Evolutionary conservation across 2,888 invertebrate species (phyloP), one percentile per base, ranked within the genome.

Genomic region (Eupithecia insigniata): DNA sequence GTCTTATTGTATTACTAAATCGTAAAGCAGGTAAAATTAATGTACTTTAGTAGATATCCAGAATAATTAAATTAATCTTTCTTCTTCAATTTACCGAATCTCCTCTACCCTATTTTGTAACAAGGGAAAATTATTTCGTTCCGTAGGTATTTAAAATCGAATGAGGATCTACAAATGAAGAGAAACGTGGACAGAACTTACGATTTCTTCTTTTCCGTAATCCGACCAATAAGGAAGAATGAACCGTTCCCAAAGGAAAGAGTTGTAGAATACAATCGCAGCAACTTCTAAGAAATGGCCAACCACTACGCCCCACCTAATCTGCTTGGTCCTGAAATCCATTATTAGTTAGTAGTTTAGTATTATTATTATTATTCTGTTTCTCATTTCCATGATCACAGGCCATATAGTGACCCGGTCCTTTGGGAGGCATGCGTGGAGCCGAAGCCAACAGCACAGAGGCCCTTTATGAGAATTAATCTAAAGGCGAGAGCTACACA

Each of bases 241-340:
- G 88, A 97, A 97, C 58, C 97, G 95, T 82, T 97, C 97, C 89
- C 97, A 96, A 46, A 98, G 95, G 83, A 98, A 97, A 85, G 97
- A 96, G 76, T 96, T 95, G 87, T 97, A 97, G 83, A 98, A 96
- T 67, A 98, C 95, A 62, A 97, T 95, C n/a, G 96, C 96, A 0
- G 96, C 85, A 0, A 98, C 96, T 92, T 99, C 98, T 28, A 95
- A 76, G 34, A 97, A 95, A 83, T 97, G 96, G 81, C 94, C 95
- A 0, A 96, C 81, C 0, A 97, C 98, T 73, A 96, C 95, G 62
- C 94, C 92, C 98, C 98, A 98, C 78, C 96, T 94, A 60, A 97
- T 97, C 61, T 92, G 93, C 76, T 95, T 95, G 18, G 96, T 96
- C 84, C 97, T 97, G 89, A n/a, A n/a, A n/a, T n/a, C n/a, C n/a